These are phyloP conservation scores for Lithobates pipiens DNA, from an alignment of 2,797 vertebrate species.

Conservation along the genomic window DNA sequence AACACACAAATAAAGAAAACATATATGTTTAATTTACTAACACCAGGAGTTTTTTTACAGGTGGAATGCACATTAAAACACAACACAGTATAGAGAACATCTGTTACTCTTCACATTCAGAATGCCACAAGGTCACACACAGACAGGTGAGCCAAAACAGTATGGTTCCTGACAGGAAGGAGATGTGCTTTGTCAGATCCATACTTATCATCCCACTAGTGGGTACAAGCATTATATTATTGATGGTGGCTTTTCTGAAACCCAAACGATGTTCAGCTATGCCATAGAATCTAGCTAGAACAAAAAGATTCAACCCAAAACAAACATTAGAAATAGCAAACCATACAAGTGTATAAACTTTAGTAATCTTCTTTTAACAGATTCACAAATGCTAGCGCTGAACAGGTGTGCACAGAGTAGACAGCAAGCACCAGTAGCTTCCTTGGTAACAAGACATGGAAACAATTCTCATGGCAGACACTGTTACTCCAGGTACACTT, in stretches of 20 bases:
- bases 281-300: too few species aligned
- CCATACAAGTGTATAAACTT: too few species aligned
- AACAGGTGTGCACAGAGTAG: constrained; percentile 33
- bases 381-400: constrained; percentile 17
- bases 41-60: not conserved
- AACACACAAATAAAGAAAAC: not conserved
- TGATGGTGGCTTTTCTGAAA: not conserved
- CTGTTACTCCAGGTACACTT: not conserved
- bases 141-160: not conserved
- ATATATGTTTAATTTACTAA: not conserved
- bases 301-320: not conserved
- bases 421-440: constrained; percentile 17
- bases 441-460: constrained; percentile 30
- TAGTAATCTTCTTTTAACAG: not conserved
- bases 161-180: not conserved
- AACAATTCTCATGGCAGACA: constrained; percentile 38
- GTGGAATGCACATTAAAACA: not conserved
- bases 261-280: not conserved
- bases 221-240: not conserved
- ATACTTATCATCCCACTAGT: not conserved
- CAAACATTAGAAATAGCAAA: not conserved
- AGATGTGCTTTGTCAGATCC: not conserved
- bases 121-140: not conserved
- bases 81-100: not conserved
- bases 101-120: not conserved